Evolutionary conservation across 1,140 invertebrate genomes (phyloP), one percentile per base, ranked within the genome.

Genomic region (Drosophila ogumai): DNA sequence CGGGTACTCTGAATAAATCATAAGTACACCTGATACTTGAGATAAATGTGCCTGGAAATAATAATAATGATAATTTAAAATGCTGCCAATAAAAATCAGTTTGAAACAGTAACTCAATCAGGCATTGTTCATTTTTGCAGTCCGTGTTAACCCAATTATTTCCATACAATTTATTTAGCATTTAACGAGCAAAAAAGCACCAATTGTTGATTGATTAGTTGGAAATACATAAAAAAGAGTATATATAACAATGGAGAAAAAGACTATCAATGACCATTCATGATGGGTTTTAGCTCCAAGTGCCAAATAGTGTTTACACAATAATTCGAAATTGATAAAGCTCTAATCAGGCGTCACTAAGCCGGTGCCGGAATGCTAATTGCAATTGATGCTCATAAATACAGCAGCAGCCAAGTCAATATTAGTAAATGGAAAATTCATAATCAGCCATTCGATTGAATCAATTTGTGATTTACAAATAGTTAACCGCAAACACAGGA

Each of bases 291-390:
- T 44, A 25, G 44, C 64, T 69, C 68, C 59, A 81, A 68, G 64
- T 65, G 75, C 64, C 44, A 61, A 55, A 38, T 55, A 38, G 46
- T 78, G 68, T 74, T 68, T 79, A 82, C 75, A 67, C 55, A 69
- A 54, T 44, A 64, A 59, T 75, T 73, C 49, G 43, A 25, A 65
- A 58, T 79, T 85, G 73, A 85, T 85, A 74, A 78, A 55, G 66
- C 82, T 74, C 50, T 68, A 58, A 81, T 81, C 81, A 86, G 59
- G 77, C 82, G 67, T 71, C 59, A 78, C 81, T 82, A 69, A 69
- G 63, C 66, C 63, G 22, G 59, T 68, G 47, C 79, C 56, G 59
- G 72, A 78, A 85, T 81, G 64, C 75, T 85, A 85, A 85, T 85
- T 79, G 69, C 54, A 75, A 63, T 82, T 68, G 75, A 75, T 66